A percentile compares a stretch with the other conserved stretches of the same genome.
phyloP scores from a whole-genome alignment of 1,140 invertebrate genomes.

The Papilio xuthus region DNA sequence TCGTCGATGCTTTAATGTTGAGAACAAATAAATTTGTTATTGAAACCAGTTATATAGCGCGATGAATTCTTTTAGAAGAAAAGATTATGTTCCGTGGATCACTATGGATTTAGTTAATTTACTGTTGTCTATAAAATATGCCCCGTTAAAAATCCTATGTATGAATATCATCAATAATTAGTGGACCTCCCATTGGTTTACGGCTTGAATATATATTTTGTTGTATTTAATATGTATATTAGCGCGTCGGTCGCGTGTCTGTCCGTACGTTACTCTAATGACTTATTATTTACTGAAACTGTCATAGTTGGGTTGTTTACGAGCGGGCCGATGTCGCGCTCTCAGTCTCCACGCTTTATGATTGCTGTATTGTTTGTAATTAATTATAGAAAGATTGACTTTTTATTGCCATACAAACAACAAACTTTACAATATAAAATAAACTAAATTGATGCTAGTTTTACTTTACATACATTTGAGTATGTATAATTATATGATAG shows the following conservation, averaged over 20 bases:
- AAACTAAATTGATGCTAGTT: background rate
- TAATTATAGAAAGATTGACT: constrained; percentile 18
- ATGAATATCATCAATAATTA: constrained; percentile 74
- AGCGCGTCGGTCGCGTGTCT: constrained; percentile 56
- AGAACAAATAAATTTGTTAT: constrained; percentile 5
- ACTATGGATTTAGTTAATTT: constrained; percentile 50
- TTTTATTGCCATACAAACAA: constrained; percentile 4
- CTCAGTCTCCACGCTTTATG: constrained; percentile 16
- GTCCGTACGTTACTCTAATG: constrained; percentile 50
- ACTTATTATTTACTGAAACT: constrained; percentile 57
- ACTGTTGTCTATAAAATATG: constrained; percentile 52
- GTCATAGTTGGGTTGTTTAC: constrained; percentile 38
- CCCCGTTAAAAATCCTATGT: constrained; percentile 57
- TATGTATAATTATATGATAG: background rate
- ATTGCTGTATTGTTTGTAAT: constrained; percentile 14
- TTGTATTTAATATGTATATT: constrained; percentile 64
- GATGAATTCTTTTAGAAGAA: constrained; percentile 16
- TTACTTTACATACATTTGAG: background rate
- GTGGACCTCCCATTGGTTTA: constrained; percentile 68
- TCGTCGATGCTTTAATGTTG: background rate
- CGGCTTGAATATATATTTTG: constrained; percentile 58
- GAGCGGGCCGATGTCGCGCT: constrained; percentile 13
- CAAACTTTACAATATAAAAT: constrained; percentile 13
- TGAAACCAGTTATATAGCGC: constrained; percentile 20
- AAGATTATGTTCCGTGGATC: constrained; percentile 25